Base-by-base conservation (phyloP, 1,140 invertebrate species). In the Drosophila athabasca region DNA sequence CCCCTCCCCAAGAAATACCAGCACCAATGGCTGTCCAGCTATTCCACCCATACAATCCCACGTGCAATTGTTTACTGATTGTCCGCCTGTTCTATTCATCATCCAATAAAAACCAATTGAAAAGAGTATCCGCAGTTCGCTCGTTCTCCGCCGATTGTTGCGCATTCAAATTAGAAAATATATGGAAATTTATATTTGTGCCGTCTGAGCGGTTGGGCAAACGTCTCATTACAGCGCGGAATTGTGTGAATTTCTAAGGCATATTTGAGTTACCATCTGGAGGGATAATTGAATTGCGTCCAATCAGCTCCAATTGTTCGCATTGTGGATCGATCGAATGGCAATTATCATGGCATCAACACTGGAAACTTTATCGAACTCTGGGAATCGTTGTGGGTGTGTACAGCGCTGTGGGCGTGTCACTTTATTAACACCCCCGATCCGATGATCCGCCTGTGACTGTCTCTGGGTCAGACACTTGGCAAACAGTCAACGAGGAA, bases 401-500 rank as follows among this genome's bases (percentile, higher is more conserved):
- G 64, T 13, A 45, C 52, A 22, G 35, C 35, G 49, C 52, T 43
- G 59, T 61, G 59, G 73, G 73, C 72, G 72, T 62, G 73, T 15
- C 69, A 3, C 13, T 19, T 39, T 29, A 74, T 74, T 75, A 75
- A 22, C 52, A 74, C 61, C 61, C 26, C 15, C 39, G 17, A 26
- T 26, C 0, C 8, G 9, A 39, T 19, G 7, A 9, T n/a, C 11
- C 24, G 24, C 5, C 24, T 26, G 39, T 46, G 35, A 53, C 41
- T 51, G 46, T 76, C 72, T 76, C 39, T 76, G 53, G 72, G 64
- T 62, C 61, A 67, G 65, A 44, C 54, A 66, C 8, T 62, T 87
- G 83, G 82, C 83, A 87, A 48, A 46, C 51, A 76, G 57, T 87
- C 82, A 87, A 87, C 76, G 83, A 58, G 70, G 51, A 11, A 45